phyloP scores from a whole-genome alignment of 2,797 vertebrate genomes.

The Hippocampus kuda region DNA sequence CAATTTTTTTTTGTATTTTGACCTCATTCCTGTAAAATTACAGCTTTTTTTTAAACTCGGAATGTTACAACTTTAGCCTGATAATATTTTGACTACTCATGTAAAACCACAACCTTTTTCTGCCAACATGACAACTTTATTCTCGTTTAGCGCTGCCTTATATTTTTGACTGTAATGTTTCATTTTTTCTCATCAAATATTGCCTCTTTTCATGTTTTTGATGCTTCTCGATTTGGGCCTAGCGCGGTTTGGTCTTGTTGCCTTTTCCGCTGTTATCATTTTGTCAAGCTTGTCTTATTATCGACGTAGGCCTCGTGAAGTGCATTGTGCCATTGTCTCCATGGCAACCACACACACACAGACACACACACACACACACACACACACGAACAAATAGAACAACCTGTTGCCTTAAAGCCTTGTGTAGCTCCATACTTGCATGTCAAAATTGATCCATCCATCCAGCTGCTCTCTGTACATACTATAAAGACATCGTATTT shows the following conservation, averaged over 20 bases:
- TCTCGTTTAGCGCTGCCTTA: too few relatives aligned
- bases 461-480: constrained; percentile 42
- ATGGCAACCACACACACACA: neutral
- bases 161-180: neutral
- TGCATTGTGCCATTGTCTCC: constrained; percentile 35
- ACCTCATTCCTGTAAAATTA: too few relatives aligned
- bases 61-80: too few relatives aligned
- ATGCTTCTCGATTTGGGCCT: neutral
- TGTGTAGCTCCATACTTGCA: constrained; percentile 10
- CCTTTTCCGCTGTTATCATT: neutral
- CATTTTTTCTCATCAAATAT: neutral
- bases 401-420: constrained; percentile 51
- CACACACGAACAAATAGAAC: constrained; percentile 26
- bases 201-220: neutral
- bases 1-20: too few relatives aligned
- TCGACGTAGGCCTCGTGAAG: constrained; percentile 41
- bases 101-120: too few relatives aligned
- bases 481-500: constrained; percentile 57
- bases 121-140: too few relatives aligned
- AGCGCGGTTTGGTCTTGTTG: neutral
- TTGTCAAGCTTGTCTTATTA: neutral
- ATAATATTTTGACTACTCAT: too few relatives aligned
- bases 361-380: constrained; percentile 15
- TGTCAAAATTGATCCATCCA: neutral
- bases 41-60: too few relatives aligned